Evolutionary conservation across 2,113 vertebrate genomes (phyloP).

Genomic region (Spilogale gracilis): DNA sequence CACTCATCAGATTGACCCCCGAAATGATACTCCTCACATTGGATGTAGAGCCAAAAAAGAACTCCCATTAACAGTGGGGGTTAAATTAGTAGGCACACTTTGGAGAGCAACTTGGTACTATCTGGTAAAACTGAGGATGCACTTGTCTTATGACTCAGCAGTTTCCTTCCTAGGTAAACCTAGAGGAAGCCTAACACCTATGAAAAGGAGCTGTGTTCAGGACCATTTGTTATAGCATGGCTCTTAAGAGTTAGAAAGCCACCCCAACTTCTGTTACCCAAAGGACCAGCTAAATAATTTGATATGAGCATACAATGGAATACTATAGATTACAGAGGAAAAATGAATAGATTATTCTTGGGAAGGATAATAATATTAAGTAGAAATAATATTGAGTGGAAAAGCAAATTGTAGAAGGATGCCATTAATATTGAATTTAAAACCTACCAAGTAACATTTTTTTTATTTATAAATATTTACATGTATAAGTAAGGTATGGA

Average conservation of each 20-base stretch:
- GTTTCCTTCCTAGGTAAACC: neutral
- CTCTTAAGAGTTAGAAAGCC: neutral
- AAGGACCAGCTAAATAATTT: neutral
- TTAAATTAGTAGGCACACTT: neutral
- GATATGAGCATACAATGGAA: neutral
- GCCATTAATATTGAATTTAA: neutral
- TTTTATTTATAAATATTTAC: neutral
- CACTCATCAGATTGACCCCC: neutral
- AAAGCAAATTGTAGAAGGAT: neutral
- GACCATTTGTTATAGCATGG: neutral
- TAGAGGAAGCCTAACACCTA: neutral
- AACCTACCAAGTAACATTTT: neutral
- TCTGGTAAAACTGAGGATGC: neutral
- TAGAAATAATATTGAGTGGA: neutral
- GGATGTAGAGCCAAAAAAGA: neutral
- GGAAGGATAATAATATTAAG: neutral
- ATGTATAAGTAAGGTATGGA: neutral
- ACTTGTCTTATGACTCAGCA: neutral
- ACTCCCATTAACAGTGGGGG: neutral
- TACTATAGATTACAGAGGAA: neutral
- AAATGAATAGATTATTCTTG: neutral
- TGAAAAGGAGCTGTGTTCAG: neutral
- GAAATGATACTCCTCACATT: neutral
- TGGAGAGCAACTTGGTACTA: neutral
- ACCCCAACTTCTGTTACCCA: neutral